phyloP scores from a whole-genome alignment of 2,888 invertebrate genomes.

The Caenorhabditis becei region DNA sequence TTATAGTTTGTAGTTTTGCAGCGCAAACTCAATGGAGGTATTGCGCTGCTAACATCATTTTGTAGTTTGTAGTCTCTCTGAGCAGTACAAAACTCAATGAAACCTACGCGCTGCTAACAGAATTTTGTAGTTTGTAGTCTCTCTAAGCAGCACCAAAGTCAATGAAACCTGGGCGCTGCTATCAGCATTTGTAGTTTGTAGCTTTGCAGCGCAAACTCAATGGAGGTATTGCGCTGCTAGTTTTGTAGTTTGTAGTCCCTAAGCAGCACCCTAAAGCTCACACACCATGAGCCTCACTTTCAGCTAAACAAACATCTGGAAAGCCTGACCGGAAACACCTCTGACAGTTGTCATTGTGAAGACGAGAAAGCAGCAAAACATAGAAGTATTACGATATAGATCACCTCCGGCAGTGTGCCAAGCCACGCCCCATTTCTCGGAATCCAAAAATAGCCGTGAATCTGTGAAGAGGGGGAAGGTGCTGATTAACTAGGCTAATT shows the following conservation, averaged over 20 bases:
- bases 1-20: too few species aligned
- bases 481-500: slow-evolving; percentile 14
- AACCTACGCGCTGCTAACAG: background rate
- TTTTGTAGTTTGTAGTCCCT: too few species aligned
- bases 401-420: too few species aligned
- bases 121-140: slow-evolving; percentile 10
- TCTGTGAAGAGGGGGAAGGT: slow-evolving; percentile 5
- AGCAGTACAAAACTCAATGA: too few species aligned
- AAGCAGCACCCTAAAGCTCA: too few species aligned
- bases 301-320: background rate
- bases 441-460: too few species aligned
- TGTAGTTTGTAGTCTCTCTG: too few species aligned
- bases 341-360: slow-evolving; percentile 6
- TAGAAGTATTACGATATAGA: background rate
- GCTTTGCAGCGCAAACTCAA: background rate
- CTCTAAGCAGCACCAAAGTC: slow-evolving; percentile 1
- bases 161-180: background rate
- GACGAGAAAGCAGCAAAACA: background rate
- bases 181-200: background rate
- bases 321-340: slow-evolving; percentile 7
- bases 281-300: too few species aligned
- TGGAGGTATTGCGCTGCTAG: too few species aligned
- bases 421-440: background rate
- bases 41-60: too few species aligned
- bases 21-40: too few species aligned